phyloP scores from a whole-genome alignment of 2,888 invertebrate genomes.

The Pachycephus smyrnensis region DNA sequence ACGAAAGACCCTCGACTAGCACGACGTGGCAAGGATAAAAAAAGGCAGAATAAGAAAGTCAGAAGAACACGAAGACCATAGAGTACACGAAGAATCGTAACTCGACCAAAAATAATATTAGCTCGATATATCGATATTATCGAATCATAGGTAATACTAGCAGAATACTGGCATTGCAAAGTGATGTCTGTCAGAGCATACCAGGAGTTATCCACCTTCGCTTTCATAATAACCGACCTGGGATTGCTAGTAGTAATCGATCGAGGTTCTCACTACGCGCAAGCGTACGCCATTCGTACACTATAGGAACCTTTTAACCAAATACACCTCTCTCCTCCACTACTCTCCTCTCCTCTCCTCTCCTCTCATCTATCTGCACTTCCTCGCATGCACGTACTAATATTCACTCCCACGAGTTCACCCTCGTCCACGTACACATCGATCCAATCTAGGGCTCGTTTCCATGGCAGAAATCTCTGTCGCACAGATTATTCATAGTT shows the following conservation, averaged over 20 bases:
- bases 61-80: too few species aligned
- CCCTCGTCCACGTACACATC: constrained; percentile 23
- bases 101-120: too few species aligned
- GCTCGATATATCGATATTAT: too few species aligned
- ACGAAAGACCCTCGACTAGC: neutral
- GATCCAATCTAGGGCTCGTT: constrained; percentile 25
- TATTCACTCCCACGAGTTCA: constrained; percentile 14
- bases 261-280: constrained; percentile 55
- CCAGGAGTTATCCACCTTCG: too few species aligned
- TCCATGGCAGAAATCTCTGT: too few species aligned
- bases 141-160: too few species aligned
- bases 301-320: neutral
- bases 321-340: neutral
- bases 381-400: constrained; percentile 16
- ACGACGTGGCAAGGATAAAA: constrained; percentile 27
- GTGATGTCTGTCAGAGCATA: too few species aligned
- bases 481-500: too few species aligned
- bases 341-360: neutral
- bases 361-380: constrained; percentile 19
- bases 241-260: constrained; percentile 35
- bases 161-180: too few species aligned
- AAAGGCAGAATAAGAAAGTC: too few species aligned
- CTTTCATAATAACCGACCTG: too few species aligned
- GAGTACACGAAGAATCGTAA: too few species aligned
- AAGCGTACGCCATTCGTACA: constrained; percentile 43